Percentiles rank a stretch among this genome's conserved stretches.
These are phyloP conservation scores for Percopsis transmontana DNA, from an alignment of 2,113 vertebrate species.

Conservation along the genomic window DNA sequence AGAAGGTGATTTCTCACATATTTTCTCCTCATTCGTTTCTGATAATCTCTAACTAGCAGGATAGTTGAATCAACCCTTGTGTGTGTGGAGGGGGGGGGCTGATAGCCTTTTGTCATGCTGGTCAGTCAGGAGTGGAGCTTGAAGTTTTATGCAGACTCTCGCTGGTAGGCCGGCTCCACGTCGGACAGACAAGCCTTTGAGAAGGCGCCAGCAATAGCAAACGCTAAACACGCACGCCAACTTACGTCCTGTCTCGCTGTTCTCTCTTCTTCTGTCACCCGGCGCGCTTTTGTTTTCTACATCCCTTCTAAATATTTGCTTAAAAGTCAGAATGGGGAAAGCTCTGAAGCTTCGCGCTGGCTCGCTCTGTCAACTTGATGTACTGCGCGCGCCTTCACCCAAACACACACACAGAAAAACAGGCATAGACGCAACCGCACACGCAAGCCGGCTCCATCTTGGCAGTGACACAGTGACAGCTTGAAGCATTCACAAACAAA, in stretches of 20 bases:
- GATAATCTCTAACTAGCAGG: slow-evolving; percentile 10
- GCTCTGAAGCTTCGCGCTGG: slow-evolving; percentile 54
- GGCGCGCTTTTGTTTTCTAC: slow-evolving; percentile 45
- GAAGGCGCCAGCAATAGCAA: slow-evolving; percentile 72
- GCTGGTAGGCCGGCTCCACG: slow-evolving; percentile 45
- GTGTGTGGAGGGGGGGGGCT: slow-evolving; percentile 24
- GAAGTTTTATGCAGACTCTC: slow-evolving; percentile 52
- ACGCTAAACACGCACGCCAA: slow-evolving; percentile 61
- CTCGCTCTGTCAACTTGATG: slow-evolving; percentile 49
- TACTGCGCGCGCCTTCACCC: neutral
- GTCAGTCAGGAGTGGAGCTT: slow-evolving; percentile 36
- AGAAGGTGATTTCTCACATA: slow-evolving; percentile 2
- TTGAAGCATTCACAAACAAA: slow-evolving; percentile 50
- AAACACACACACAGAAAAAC: neutral
- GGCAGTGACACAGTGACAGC: slow-evolving; percentile 39
- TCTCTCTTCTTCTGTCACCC: slow-evolving; percentile 2
- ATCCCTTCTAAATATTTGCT: slow-evolving; percentile 72
- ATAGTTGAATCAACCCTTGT: slow-evolving; percentile 37
- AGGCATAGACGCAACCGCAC: slow-evolving; percentile 20
- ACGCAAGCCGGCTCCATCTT: slow-evolving; percentile 17
- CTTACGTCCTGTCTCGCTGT: slow-evolving; percentile 24
- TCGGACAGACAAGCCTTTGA: slow-evolving; percentile 74
- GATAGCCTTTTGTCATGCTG: slow-evolving; percentile 18
- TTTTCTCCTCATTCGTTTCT: slow-evolving; percentile 1
- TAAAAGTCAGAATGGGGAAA: slow-evolving; percentile 70